Evolutionary conservation across 1,140 invertebrate species (phyloP).

Genomic region (Drosophila simulans): DNA sequence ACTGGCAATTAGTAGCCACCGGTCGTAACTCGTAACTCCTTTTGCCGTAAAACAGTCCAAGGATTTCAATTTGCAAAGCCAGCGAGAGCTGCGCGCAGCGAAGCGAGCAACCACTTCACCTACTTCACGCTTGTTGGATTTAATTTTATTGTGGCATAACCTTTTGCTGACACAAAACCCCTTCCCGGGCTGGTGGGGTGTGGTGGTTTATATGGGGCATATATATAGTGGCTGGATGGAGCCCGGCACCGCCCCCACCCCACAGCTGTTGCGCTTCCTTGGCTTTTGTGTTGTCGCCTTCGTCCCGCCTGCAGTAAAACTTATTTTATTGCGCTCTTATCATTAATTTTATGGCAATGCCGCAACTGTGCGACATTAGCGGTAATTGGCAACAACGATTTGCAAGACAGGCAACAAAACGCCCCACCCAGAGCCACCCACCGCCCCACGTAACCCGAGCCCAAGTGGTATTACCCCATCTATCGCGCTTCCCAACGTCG

Average conservation of each 20-base stretch:
- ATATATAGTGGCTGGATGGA: constrained; percentile 22
- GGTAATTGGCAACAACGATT: constrained; percentile 78
- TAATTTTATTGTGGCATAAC: constrained; percentile 83
- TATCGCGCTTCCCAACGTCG: constrained; percentile 30
- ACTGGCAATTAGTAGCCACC: constrained; percentile 63
- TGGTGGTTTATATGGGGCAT: constrained; percentile 1
- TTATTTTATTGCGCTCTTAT: constrained; percentile 82
- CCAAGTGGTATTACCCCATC: constrained; percentile 44
- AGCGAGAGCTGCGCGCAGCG: constrained; percentile 26
- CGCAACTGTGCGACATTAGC: constrained; percentile 81
- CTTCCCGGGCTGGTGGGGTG: constrained; percentile 28
- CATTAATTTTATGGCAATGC: constrained; percentile 81
- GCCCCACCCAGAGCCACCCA: constrained; percentile 5
- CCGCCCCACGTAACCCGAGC: constrained; percentile 20
- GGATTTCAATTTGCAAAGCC: constrained; percentile 72
- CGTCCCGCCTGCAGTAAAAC: constrained; percentile 67
- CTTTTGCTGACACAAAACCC: constrained; percentile 60
- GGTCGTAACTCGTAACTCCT: constrained; percentile 46
- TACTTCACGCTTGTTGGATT: constrained; percentile 82
- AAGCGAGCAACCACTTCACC: constrained; percentile 58
- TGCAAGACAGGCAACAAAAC: constrained; percentile 44
- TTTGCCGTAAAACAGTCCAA: constrained; percentile 69
- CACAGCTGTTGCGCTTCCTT: constrained; percentile 49
- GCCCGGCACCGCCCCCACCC: constrained; percentile 1
- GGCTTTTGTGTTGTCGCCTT: constrained; percentile 39